Conservation (phyloP, 1,140 invertebrate species). For the Ceratina calcarata region DNA sequence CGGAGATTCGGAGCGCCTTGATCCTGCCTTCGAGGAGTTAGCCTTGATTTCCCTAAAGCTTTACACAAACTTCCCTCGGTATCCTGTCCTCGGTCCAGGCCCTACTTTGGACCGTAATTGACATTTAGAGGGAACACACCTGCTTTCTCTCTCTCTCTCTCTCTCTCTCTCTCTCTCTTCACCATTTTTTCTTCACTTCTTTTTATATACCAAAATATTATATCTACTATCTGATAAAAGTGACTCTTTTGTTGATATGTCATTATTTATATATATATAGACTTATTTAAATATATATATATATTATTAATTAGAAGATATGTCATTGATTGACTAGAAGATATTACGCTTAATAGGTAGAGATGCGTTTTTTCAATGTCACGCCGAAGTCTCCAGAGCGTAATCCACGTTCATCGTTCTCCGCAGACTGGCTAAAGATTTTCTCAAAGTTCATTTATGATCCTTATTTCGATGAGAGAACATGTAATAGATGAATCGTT, state of each 20-base stretch:
- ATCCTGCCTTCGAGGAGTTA: conserved; percentile 10
- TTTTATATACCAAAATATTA: conserved; percentile 69
- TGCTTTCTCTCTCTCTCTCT: conserved; percentile 38
- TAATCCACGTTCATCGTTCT: not conserved
- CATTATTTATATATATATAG: conserved; percentile 38
- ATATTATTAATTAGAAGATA: conserved; percentile 62
- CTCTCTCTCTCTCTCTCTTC: conserved; percentile 27
- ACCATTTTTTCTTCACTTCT: conserved; percentile 39
- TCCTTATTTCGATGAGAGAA: not conserved
- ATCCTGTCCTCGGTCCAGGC: conserved; percentile 65
- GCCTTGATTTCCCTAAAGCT: not conserved
- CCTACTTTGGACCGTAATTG: conserved; percentile 69
- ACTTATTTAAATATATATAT: conserved; percentile 31
- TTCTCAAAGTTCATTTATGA: not conserved
- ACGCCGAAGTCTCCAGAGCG: conserved; percentile 33
- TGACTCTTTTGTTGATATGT: conserved; percentile 56
- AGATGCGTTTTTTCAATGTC: conserved; percentile 32
- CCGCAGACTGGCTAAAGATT: not conserved
- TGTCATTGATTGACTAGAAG: conserved; percentile 62
- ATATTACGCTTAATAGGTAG: conserved; percentile 59
- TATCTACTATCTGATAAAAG: conserved; percentile 68
- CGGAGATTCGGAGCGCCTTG: conserved; percentile 43
- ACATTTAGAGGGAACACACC: conserved; percentile 62
- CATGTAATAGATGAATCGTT: no score
- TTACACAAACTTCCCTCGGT: conserved; percentile 58